Evolutionary conservation across 2,113 vertebrate genomes (phyloP).

Genomic region (Hoplias malabaricus): DNA sequence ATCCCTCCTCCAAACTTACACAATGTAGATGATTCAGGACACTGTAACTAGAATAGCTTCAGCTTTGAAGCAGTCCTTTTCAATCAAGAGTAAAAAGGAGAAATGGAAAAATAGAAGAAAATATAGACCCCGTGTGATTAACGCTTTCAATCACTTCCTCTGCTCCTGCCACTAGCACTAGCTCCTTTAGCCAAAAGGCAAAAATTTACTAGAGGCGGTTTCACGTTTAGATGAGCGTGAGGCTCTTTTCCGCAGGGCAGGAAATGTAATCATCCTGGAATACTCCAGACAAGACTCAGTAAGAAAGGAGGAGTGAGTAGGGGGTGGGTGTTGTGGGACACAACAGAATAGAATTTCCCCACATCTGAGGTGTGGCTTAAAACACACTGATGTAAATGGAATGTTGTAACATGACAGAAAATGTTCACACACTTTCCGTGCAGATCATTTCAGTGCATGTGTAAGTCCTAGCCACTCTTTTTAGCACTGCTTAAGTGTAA

Average conservation of each 20-base stretch:
- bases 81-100: constrained; percentile 9
- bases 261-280: constrained; percentile 44
- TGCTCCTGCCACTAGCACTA: constrained; percentile 8
- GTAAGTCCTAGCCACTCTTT: no score
- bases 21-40: constrained; percentile 42
- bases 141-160: neutral
- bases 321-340: constrained; percentile 24
- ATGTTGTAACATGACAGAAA: neutral
- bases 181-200: constrained; percentile 5
- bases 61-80: constrained; percentile 18
- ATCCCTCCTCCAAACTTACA: constrained; percentile 8
- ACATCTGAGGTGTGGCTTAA: neutral
- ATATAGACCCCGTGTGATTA: constrained; percentile 20
- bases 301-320: neutral
- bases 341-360: neutral
- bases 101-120: constrained; percentile 1
- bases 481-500: no score
- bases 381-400: neutral
- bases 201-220: constrained; percentile 27
- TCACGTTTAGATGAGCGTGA: constrained; percentile 19
- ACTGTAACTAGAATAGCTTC: constrained; percentile 22
- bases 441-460: no score
- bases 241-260: constrained; percentile 26
- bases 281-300: neutral
- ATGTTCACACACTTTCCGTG: no score